phyloP scores from a whole-genome alignment of 37 sponge, comb jelly and placozoan species.

The Oopsacas minuta region DNA sequence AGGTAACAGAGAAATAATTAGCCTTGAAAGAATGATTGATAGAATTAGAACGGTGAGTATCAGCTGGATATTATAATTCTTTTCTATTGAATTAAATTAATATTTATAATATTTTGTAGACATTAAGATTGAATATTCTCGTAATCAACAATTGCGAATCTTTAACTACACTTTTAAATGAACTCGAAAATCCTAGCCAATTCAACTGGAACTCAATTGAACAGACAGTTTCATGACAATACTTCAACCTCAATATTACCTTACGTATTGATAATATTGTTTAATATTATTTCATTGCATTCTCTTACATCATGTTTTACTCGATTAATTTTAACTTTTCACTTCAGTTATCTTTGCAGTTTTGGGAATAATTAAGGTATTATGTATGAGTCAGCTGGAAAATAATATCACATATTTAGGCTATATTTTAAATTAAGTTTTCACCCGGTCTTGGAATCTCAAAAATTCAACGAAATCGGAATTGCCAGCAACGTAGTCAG shows the following conservation, averaged over 20 bases:
- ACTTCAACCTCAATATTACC: too few species aligned
- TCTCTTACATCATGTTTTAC: not conserved
- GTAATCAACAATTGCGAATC: not conserved
- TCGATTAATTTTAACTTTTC: not conserved
- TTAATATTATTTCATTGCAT: not conserved
- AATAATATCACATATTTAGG: too few species aligned
- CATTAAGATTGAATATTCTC: not conserved
- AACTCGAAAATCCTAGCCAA: not conserved
- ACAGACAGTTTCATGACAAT: not conserved
- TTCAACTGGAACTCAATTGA: not conserved
- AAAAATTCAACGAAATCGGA: too few species aligned
- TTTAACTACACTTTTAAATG: slow-evolving; percentile 11
- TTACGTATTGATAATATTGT: not conserved
- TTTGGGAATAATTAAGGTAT: too few species aligned
- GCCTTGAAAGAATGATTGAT: not conserved
- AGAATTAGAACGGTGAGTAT: not conserved
- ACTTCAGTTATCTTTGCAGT: not conserved
- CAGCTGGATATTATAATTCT: too few species aligned
- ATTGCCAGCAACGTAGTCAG: too few species aligned
- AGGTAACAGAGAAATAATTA: not conserved
- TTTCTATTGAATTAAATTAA: not conserved
- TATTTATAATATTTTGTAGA: not conserved
- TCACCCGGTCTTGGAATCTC: too few species aligned
- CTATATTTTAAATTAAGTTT: too few species aligned
- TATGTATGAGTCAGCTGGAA: too few species aligned